Percentiles rank a stretch among this genome's conserved stretches.
phyloP scores from a whole-genome alignment of 2,888 invertebrate genomes.

The Thera britannica region DNA sequence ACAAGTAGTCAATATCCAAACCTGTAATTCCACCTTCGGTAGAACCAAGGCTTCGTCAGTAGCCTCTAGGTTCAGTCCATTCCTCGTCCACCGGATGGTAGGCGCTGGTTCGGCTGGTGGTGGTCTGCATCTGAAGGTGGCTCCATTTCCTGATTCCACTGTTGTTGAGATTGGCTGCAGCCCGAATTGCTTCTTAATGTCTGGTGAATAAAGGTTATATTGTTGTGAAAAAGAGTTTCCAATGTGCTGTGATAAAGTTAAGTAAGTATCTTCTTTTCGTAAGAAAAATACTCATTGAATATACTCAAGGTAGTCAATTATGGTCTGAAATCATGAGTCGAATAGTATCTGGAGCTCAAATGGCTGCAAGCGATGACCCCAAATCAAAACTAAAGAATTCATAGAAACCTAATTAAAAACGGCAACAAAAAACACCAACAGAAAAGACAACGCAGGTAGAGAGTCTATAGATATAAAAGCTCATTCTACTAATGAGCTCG shows the following conservation, averaged over 20 bases:
- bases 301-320: too few relatives aligned
- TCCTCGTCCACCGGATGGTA: conserved; percentile 92
- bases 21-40: conserved; percentile 91
- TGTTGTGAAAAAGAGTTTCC: background rate
- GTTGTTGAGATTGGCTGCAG: conserved; percentile 92
- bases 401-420: background rate
- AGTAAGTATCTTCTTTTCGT: too few relatives aligned
- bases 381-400: too few relatives aligned
- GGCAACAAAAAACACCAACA: background rate
- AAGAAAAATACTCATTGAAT: too few relatives aligned
- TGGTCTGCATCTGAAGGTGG: conserved; percentile 93
- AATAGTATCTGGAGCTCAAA: too few relatives aligned
- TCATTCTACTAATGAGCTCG: conserved; percentile 23
- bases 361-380: too few relatives aligned
- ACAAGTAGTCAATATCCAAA: conserved; percentile 40
- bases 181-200: conserved; percentile 94
- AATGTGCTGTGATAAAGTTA: too few relatives aligned
- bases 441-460: conserved; percentile 1
- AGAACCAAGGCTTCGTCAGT: conserved; percentile 93
- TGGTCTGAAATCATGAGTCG: too few relatives aligned
- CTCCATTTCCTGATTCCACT: conserved; percentile 92
- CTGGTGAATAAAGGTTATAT: conserved; percentile 73
- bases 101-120: conserved; percentile 95
- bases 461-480: conserved; percentile 8
- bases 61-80: conserved; percentile 89